These are phyloP conservation scores for Pipa parva DNA, from an alignment of 2,113 vertebrate genomes.

Conservation along the genomic window DNA sequence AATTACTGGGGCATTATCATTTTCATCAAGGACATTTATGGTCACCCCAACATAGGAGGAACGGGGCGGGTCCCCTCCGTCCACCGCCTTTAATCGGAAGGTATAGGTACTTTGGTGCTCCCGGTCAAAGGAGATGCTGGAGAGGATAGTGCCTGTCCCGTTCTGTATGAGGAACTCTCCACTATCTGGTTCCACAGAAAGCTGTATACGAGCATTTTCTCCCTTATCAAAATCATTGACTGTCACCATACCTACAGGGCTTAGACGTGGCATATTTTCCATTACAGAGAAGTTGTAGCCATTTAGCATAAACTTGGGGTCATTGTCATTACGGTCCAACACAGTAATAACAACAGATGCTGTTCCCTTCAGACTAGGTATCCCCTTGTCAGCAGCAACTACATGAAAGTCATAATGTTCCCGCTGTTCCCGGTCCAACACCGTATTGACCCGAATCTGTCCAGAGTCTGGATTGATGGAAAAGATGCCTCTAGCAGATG, in stretches of 20 bases:
- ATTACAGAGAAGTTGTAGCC: conserved; percentile 95
- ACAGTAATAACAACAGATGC: conserved; percentile 84
- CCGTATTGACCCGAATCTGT: conserved; percentile 79
- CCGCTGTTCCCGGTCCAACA: conserved; percentile 81
- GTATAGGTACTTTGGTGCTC: conserved; percentile 95
- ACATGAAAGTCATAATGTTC: conserved; percentile 86
- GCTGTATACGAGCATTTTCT: conserved; percentile 79
- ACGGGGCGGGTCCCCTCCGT: conserved; percentile 81
- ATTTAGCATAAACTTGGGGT: conserved; percentile 93
- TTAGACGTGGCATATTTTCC: conserved; percentile 89
- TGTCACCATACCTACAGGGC: conserved; percentile 92
- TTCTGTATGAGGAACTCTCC: conserved; percentile 96
- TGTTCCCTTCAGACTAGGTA: conserved; percentile 86
- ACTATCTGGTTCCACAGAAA: conserved; percentile 89
- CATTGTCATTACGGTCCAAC: conserved; percentile 92
- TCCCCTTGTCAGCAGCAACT: conserved; percentile 84
- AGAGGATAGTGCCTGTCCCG: conserved; percentile 89
- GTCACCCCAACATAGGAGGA: conserved; percentile 92
- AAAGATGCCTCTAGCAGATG: conserved; percentile 74
- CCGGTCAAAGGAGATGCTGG: conserved; percentile 91
- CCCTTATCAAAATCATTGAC: conserved; percentile 90
- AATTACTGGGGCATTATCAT: conserved; percentile 91
- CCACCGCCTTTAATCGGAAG: conserved; percentile 89
- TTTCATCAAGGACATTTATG: conserved; percentile 94
- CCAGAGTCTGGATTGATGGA: conserved; percentile 78